Conservation (phyloP, 2,113 vertebrate genomes). For the Gallinago paraguaiae region DNA sequence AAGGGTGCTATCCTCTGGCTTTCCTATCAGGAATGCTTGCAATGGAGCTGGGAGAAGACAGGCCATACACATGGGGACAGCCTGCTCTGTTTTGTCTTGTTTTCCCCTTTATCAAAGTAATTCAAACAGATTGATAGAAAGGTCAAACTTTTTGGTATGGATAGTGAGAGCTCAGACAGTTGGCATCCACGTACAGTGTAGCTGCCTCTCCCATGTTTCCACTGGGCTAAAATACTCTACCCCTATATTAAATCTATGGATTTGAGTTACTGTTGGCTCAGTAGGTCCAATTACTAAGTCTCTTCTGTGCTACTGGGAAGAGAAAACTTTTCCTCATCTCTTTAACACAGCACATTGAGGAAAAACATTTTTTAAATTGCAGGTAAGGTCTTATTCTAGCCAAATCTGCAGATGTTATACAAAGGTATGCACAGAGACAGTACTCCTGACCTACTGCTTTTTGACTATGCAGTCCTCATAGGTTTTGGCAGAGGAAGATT, state of each 20-base stretch:
- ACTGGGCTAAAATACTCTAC: neutral
- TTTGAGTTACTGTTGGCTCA: neutral
- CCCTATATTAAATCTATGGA: neutral
- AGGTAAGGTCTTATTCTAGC: neutral
- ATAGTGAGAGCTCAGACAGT: neutral
- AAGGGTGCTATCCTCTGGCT: neutral
- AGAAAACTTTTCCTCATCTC: neutral
- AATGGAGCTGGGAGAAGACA: neutral
- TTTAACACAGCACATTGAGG: neutral
- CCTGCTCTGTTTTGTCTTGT: neutral
- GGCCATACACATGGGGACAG: neutral
- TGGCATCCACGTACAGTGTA: neutral
- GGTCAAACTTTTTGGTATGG: neutral
- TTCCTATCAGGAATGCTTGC: neutral
- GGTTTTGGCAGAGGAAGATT: neutral
- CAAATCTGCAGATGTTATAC: neutral
- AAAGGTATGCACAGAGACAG: neutral
- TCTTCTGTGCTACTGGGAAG: neutral
- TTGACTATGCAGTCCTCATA: neutral
- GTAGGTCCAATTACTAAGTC: neutral
- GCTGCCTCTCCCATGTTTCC: neutral
- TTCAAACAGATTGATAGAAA: neutral
- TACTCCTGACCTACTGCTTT: neutral
- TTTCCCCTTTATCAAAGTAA: neutral
- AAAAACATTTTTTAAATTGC: neutral